These are phyloP conservation scores for Acanthosoma haemorrhoidale DNA, from an alignment of 2,888 invertebrate genomes.

Conservation along the genomic window DNA sequence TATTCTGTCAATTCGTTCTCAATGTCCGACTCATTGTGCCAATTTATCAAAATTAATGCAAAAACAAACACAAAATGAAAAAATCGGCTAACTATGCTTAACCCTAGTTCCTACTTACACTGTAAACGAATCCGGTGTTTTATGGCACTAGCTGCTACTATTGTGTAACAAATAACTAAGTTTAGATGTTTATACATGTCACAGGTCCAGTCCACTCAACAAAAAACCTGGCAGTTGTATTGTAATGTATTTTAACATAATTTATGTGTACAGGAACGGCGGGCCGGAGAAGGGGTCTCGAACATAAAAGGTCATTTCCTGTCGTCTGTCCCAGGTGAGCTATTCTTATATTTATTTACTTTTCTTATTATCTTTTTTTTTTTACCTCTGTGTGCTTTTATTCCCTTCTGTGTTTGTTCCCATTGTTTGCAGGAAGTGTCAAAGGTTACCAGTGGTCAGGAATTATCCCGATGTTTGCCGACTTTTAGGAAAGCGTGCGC, in stretches of 20 bases:
- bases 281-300: not conserved
- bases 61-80: too few relatives aligned
- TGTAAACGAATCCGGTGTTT: too few relatives aligned
- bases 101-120: too few relatives aligned
- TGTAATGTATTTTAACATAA: constrained; percentile 1
- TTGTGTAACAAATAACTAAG: too few relatives aligned
- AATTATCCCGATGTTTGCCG: not conserved
- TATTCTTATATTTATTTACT: not conserved
- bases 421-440: not conserved
- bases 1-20: too few relatives aligned
- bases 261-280: constrained; percentile 2
- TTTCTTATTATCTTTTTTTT: not conserved
- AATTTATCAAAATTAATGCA: too few relatives aligned
- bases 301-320: constrained; percentile 4
- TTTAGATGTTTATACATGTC: too few relatives aligned
- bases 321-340: not conserved
- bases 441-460: too few relatives aligned
- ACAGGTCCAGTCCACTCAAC: too few relatives aligned
- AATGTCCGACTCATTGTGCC: too few relatives aligned
- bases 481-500: not conserved
- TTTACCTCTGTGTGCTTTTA: not conserved
- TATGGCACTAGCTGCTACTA: too few relatives aligned
- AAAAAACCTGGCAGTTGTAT: not conserved
- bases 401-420: not conserved
- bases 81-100: too few relatives aligned